phyloP scores from a whole-genome alignment of 2,888 invertebrate species.

The Rotaria socialis region DNA sequence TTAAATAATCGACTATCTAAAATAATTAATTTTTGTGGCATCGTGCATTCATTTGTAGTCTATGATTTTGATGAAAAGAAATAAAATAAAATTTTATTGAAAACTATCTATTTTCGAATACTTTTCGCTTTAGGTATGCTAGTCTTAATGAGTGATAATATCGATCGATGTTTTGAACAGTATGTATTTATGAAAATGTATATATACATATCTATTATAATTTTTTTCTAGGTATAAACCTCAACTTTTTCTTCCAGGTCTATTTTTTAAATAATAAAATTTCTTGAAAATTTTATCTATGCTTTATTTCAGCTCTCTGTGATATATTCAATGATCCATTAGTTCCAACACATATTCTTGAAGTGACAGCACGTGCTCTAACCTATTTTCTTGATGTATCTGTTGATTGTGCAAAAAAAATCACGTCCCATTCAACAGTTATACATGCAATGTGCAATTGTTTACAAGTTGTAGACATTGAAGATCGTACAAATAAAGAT shows the following conservation, averaged over 20 bases:
- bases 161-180: conserved; percentile 98
- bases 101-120: too few species aligned
- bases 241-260: not conserved
- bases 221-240: not conserved
- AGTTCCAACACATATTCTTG: conserved; percentile 92
- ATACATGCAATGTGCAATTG: conserved; percentile 95
- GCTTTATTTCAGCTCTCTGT: conserved; percentile 70
- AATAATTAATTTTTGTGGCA: too few species aligned
- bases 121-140: not conserved
- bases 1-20: not conserved
- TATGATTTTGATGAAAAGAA: too few species aligned
- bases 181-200: conserved; percentile 58
- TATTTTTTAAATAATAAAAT: not conserved
- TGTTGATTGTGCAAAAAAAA: conserved; percentile 90
- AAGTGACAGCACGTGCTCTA: conserved; percentile 97
- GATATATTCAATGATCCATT: conserved; percentile 95
- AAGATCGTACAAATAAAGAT: conserved; percentile 89
- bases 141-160: conserved; percentile 82
- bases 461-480: conserved; percentile 83
- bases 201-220: not conserved
- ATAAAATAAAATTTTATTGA: too few species aligned
- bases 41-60: too few species aligned
- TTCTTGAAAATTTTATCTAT: not conserved
- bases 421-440: conserved; percentile 79
- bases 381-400: conserved; percentile 98